These are phyloP conservation scores for Lutjanus argentimaculatus DNA, from an alignment of 2,797 vertebrate genomes.

Conservation along the genomic window DNA sequence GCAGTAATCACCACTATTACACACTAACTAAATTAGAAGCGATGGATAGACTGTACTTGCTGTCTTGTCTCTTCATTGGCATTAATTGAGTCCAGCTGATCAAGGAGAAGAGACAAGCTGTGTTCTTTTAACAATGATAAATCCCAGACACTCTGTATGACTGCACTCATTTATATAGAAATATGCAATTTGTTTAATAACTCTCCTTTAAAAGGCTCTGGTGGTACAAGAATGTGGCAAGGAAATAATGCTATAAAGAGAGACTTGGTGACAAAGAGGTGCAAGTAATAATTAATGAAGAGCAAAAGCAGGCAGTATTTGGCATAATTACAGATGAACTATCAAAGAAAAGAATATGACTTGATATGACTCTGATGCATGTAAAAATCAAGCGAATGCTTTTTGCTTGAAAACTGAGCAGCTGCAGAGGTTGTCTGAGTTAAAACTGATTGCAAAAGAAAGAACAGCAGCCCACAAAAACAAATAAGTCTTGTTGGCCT, in stretches of 20 bases:
- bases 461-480: not conserved
- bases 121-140: not conserved
- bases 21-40: constrained; percentile 26
- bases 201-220: not conserved
- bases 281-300: not conserved
- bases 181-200: not conserved
- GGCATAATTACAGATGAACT: not conserved
- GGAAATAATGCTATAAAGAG: too few relatives aligned
- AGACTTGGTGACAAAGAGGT: not conserved
- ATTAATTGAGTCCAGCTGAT: constrained; percentile 4
- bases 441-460: not conserved
- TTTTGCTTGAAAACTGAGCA: not conserved
- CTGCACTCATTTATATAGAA: not conserved
- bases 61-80: not conserved
- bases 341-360: not conserved
- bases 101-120: not conserved
- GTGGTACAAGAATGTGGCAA: not conserved
- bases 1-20: constrained; percentile 10
- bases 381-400: too few relatives aligned
- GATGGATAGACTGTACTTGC: constrained; percentile 17
- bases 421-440: not conserved
- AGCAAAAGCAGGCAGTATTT: not conserved
- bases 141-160: not conserved
- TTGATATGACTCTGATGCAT: not conserved
- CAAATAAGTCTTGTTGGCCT: not conserved